Evolutionary conservation across 2,888 invertebrate species (phyloP), one percentile per base, ranked within the genome.

Genomic region (Ectobius pallidus): DNA sequence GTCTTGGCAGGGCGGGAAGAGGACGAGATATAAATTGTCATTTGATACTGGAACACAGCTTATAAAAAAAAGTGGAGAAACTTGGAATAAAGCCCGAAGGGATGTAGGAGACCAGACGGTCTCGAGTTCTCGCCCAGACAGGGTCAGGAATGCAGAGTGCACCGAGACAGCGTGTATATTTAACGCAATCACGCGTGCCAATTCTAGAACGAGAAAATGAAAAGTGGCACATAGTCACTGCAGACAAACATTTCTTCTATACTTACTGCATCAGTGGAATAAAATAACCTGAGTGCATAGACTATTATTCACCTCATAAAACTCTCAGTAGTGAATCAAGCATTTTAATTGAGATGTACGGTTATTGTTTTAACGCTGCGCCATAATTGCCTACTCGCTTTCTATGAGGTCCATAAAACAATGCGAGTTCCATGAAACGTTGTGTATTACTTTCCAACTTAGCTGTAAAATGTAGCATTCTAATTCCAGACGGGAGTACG

Each of bases 91-190:
- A n/a, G 58, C 58, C 58, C 58, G 58, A 18, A 58, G 58, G 16
- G 27, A n/a, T 30, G 58, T 25, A 58, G 58, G 16, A 34, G 34
- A 30, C 30, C 30, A 58, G 30, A 58, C 30, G 30, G 58, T 58
- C 58, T 58, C 30, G 30, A n/a, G 58, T 58, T 58, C 58, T 58
- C 58, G 30, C 58, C 58, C 58, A 30, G 58, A 58, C 58, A 58
- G 32, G 58, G 30, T 58, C 58, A 58, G 30, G 58, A 58, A 58
- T 58, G 58, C n/a, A 14, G 58, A 58, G 58, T n/a, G 58, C 30
- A 20, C 30, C 27, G 25, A 32, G 58, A 58, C 58, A 30, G 27
- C 58, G 32, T 58, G 58, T 58, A 58, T 58, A 58, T 58, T 58
- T 58, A 58, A 58, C 58, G 25, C 30, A 58, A 58, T 58, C 58